Percentiles rank a stretch among this genome's conserved stretches.
These are phyloP conservation scores for Dromococcyx pavoninus DNA, from an alignment of 2,797 vertebrate genomes.

Conservation along the genomic window DNA sequence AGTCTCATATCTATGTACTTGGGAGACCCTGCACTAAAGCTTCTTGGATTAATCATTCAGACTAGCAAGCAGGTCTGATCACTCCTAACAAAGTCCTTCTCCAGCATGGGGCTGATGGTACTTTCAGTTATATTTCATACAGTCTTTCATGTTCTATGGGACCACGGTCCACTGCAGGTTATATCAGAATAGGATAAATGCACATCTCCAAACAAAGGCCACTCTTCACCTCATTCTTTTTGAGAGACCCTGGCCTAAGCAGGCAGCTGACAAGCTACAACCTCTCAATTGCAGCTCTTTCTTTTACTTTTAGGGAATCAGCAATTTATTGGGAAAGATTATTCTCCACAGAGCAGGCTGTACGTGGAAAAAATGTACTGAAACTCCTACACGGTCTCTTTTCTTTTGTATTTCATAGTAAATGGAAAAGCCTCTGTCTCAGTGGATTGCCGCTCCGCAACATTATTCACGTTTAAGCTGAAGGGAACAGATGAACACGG, in stretches of 20 bases:
- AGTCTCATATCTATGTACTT: fast-evolving
- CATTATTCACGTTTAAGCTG: conserved; percentile 73
- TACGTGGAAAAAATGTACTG: neutral
- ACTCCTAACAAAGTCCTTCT: too few relatives aligned
- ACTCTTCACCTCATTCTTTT: neutral
- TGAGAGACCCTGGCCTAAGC: neutral
- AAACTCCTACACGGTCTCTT: neutral
- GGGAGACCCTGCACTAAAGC: neutral
- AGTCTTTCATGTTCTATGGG: neutral
- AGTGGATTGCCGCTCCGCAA: conserved; percentile 70
- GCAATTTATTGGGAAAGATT: neutral
- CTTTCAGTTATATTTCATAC: too few relatives aligned
- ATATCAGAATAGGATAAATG: neutral
- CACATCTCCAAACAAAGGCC: neutral
- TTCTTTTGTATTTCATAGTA: conserved; percentile 54
- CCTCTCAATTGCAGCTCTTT: neutral
- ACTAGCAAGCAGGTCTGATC: too few relatives aligned
- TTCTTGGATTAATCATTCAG: too few relatives aligned
- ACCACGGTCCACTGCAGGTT: neutral
- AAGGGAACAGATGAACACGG: conserved; percentile 72
- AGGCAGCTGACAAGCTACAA: neutral
- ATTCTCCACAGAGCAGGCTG: neutral
- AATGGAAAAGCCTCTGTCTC: conserved; percentile 77
- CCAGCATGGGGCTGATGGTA: too few relatives aligned
- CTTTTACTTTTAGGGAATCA: neutral